A percentile compares a stretch with the other conserved stretches of the same genome.
These are phyloP conservation scores for Apodemia duryi DNA, from an alignment of 2,888 invertebrate species.

Conservation along the genomic window DNA sequence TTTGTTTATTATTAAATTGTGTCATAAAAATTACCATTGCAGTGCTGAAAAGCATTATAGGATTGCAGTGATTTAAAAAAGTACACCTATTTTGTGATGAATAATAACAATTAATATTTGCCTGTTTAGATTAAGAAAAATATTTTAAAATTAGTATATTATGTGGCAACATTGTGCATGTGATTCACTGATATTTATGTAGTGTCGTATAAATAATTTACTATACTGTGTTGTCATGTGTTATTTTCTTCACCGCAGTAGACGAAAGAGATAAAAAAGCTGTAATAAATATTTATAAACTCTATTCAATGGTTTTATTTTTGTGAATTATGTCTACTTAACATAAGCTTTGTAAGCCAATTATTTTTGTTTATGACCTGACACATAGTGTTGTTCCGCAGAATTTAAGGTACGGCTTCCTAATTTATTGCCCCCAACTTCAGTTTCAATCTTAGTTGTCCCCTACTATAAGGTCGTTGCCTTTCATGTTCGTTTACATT, in stretches of 20 bases:
- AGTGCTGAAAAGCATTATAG: too few relatives aligned
- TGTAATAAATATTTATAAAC: slow-evolving; percentile 20
- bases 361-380: too few relatives aligned
- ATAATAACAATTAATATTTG: neutral
- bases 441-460: too few relatives aligned
- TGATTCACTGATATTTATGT: slow-evolving; percentile 26
- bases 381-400: too few relatives aligned
- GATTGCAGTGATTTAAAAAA: neutral
- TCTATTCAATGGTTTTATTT: slow-evolving; percentile 11
- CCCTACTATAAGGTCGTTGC: too few relatives aligned
- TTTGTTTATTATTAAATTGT: neutral
- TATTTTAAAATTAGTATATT: slow-evolving; percentile 9
- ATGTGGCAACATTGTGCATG: slow-evolving; percentile 12
- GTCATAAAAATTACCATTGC: neutral
- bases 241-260: slow-evolving; percentile 22
- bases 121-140: slow-evolving; percentile 10
- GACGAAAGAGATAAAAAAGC: slow-evolving; percentile 13
- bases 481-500: too few relatives aligned
- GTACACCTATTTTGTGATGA: slow-evolving; percentile 2
- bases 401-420: too few relatives aligned
- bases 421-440: too few relatives aligned
- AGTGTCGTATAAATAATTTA: slow-evolving; percentile 32
- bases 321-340: neutral
- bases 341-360: too few relatives aligned
- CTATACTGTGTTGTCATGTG: slow-evolving; percentile 30